Evolutionary conservation across 2,113 vertebrate genomes (phyloP), one percentile per base, ranked within the genome.

Genomic region (Crotalus tigris): DNA sequence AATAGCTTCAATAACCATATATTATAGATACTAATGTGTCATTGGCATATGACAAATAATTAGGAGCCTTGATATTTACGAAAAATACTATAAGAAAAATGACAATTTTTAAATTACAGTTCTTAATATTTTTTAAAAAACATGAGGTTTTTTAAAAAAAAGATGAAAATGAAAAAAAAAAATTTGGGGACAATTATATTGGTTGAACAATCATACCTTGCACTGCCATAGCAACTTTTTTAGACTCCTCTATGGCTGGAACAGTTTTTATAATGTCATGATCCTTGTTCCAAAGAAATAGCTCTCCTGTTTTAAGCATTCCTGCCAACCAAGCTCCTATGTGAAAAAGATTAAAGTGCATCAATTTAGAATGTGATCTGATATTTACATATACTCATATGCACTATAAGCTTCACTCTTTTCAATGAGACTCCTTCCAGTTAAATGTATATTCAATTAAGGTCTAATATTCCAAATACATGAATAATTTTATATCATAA

Each of bases 201-300:
- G 92, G 90, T 0, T 87, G n/a, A 55, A 85, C 19, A 86, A 59
- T 21, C 44, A 17, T 91, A 98, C 98, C 98, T 97, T 98, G 96
- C 92, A 93, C 92, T 75, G 95, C 94, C 91, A 95, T 95, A 88
- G 98, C 95, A 33, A 98, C 91, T 39, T 98, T 96, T 90, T 96
- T 96, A 89, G 98, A 96, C 90, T 98, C 98, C 93, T 98, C 96
- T 0, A 97, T 94, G 7, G 98, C 95, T 85, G 98, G 95, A 29
- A 98, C 94, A 19, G 94, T 98, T 97, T 98, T 99, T 90, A 99
- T 95, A 89, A 93, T 97, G 95, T 99, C 98, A 69, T 96, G 97
- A 95, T 99, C 99, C 96, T 98, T 99, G 97, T 98, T 98, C 99
- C 99, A 99, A 93, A 99, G 97, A 96, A 99, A 99, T 0, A 99